These are phyloP conservation scores for Crypturellus undulatus DNA, from an alignment of 2,113 vertebrate species.

Conservation along the genomic window DNA sequence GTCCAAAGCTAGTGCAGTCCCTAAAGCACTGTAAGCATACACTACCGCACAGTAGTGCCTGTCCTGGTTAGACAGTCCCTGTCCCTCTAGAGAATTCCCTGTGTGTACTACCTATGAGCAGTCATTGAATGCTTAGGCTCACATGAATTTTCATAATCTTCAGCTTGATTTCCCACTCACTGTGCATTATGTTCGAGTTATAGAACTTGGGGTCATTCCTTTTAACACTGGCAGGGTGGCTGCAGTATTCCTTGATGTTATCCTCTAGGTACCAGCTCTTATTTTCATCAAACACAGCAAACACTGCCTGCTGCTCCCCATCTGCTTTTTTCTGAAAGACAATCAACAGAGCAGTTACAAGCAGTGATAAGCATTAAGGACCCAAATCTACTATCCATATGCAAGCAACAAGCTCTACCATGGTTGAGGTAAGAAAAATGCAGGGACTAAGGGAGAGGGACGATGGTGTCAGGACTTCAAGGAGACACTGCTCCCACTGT, in stretches of 20 bases:
- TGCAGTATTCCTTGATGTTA: constrained; percentile 86
- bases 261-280: constrained; percentile 96
- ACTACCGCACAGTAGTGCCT: background rate
- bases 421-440: background rate
- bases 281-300: constrained; percentile 94
- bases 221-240: constrained; percentile 81
- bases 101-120: background rate
- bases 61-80: background rate
- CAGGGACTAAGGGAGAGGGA: background rate
- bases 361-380: background rate
- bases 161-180: constrained; percentile 79
- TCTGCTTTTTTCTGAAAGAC: constrained; percentile 88
- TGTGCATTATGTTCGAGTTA: constrained; percentile 93
- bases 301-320: constrained; percentile 89
- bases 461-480: background rate
- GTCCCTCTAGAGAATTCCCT: background rate
- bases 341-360: background rate
- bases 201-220: constrained; percentile 88
- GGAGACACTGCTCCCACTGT: background rate
- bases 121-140: background rate
- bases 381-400: background rate
- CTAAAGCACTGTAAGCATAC: background rate
- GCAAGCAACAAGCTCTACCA: background rate
- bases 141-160: background rate
- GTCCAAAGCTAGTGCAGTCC: background rate